Evolutionary conservation across 2,888 invertebrate genomes (phyloP), one percentile per base, ranked within the genome.

Genomic region (Malthinus flaveolus): DNA sequence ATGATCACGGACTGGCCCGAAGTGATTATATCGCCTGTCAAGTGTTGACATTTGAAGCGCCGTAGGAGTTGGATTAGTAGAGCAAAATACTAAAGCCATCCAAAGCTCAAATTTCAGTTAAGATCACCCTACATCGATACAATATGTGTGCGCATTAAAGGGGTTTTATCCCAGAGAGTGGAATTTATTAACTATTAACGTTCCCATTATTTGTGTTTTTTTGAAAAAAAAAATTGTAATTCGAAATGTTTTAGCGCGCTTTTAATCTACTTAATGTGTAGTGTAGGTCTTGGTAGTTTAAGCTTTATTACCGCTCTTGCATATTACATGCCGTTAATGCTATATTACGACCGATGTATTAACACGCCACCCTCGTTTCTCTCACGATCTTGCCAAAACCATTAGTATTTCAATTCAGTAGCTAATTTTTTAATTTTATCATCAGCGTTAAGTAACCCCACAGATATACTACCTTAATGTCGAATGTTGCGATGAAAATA

Each of bases 11-110:
- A 61, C 62, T 63, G 65, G 67, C 70, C 67, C 60, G 59, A 48
- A 70, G 71, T 68, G 71, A 69, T 71, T 70, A 70, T 70, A 70
- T 71, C 70, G 71, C 61, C 69, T 70, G 69, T 70, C 70, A 70
- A 70, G 70, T 70, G 69, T 69, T 71, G 71, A 70, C 71, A 70
- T 70, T 69, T 67, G 69, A 68, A 67, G 67, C 70, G 64, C 71
- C 62, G 64, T 66, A 62, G 69, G 68, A 69, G 68, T 66, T 52
- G 66, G 68, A 70, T 71, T 42, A 42, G 23, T 70, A 70, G 66
- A 66, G 60, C 60, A 54, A 61, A 23, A 23, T 23, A 23, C 23
- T 23, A 23, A 23, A 61, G 62, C 39, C 61, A 62, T 65, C 58
- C 51, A 59, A 54, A 59, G 59, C 59, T 59, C 59, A n/a, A 48